These are phyloP conservation scores for Paragorgia papillata DNA, from an alignment of 92 coral and sea anemone genomes.

Conservation along the genomic window DNA sequence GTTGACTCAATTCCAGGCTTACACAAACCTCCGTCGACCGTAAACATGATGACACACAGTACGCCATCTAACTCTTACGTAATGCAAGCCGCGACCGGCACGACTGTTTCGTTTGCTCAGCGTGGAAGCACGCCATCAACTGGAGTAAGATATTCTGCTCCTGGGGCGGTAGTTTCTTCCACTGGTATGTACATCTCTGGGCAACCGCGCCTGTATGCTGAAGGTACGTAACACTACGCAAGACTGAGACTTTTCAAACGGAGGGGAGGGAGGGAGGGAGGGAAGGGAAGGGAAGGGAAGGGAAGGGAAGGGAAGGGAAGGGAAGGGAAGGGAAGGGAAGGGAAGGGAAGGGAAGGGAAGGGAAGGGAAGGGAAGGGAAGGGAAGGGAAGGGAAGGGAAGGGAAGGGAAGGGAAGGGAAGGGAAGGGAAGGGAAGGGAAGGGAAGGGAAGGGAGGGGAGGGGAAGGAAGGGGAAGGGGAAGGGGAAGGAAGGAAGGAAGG, in stretches of 20 bases:
- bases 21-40: constrained; percentile 16
- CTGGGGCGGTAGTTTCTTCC: not conserved
- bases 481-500: too few relatives aligned
- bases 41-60: not conserved
- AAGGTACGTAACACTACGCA: constrained; percentile 1
- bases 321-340: too few relatives aligned
- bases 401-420: too few relatives aligned
- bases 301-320: too few relatives aligned
- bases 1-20: constrained; percentile 14
- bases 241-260: not conserved
- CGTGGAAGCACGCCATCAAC: not conserved
- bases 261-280: too few relatives aligned
- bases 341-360: too few relatives aligned
- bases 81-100: not conserved
- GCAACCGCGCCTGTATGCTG: constrained; percentile 30
- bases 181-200: constrained; percentile 2
- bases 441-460: too few relatives aligned
- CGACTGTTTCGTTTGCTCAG: not conserved
- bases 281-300: too few relatives aligned
- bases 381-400: too few relatives aligned
- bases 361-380: too few relatives aligned
- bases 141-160: not conserved
- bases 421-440: too few relatives aligned
- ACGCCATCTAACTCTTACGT: not conserved
- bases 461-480: too few relatives aligned